Evolutionary conservation across 2,888 invertebrate genomes (phyloP).

Genomic region (Subacronicta megacephala): DNA sequence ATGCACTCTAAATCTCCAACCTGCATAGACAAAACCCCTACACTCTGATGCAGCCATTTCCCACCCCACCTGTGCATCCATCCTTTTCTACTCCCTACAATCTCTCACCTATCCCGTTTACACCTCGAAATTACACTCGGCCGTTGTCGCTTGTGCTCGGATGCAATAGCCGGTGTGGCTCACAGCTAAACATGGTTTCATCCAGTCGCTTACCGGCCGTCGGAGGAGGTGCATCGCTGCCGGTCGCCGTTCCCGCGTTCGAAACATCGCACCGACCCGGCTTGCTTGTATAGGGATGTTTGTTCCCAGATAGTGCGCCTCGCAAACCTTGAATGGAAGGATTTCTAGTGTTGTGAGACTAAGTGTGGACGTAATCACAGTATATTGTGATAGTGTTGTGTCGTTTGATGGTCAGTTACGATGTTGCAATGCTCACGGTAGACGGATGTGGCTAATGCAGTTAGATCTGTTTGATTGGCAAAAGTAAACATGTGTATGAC

Average conservation of each 20-base stretch:
- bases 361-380: slow-evolving; percentile 54
- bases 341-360: slow-evolving; percentile 78
- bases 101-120: slow-evolving; percentile 74
- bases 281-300: slow-evolving; percentile 84
- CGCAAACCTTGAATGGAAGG: slow-evolving; percentile 74
- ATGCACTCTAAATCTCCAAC: slow-evolving; percentile 81
- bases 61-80: slow-evolving; percentile 78
- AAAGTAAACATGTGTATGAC: slow-evolving; percentile 83
- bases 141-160: slow-evolving; percentile 86
- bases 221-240: slow-evolving; percentile 76
- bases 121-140: slow-evolving; percentile 86
- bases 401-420: slow-evolving; percentile 76
- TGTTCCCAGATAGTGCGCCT: slow-evolving; percentile 83
- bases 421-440: slow-evolving; percentile 64
- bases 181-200: slow-evolving; percentile 86
- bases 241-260: slow-evolving; percentile 74
- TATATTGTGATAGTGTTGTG: slow-evolving; percentile 73
- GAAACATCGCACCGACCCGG: slow-evolving; percentile 79
- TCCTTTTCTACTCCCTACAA: slow-evolving; percentile 71
- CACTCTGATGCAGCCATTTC: slow-evolving; percentile 76
- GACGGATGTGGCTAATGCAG: slow-evolving; percentile 77
- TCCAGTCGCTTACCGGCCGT: slow-evolving; percentile 84
- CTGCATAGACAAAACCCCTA: slow-evolving; percentile 81
- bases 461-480: slow-evolving; percentile 82
- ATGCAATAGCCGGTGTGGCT: slow-evolving; percentile 89